Evolutionary conservation across 2,888 invertebrate genomes (phyloP).

Genomic region (Lysandra bellargus): DNA sequence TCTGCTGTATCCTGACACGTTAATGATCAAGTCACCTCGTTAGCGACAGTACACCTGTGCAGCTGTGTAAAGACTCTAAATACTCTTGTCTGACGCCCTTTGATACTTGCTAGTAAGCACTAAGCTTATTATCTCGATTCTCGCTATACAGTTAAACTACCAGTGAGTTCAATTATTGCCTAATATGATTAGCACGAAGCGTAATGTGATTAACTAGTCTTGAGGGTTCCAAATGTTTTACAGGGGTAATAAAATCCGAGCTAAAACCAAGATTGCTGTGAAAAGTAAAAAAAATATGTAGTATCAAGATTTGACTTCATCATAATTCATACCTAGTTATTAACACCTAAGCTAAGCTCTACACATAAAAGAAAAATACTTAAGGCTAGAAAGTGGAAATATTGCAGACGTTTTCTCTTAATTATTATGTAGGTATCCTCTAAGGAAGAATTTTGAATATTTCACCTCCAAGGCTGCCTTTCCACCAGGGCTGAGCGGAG

Average conservation of each 20-base stretch:
- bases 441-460: too few relatives aligned
- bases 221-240: background rate
- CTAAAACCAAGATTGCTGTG: too few relatives aligned
- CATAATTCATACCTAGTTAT: too few relatives aligned
- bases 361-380: too few relatives aligned
- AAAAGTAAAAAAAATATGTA: too few relatives aligned
- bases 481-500: too few relatives aligned
- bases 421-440: too few relatives aligned
- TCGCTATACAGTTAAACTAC: background rate
- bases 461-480: too few relatives aligned
- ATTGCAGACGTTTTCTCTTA: too few relatives aligned
- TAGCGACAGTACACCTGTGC: conserved; percentile 10
- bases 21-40: conserved; percentile 27
- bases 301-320: too few relatives aligned
- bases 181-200: background rate
- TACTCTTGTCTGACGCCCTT: conserved; percentile 4
- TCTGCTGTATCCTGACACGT: conserved; percentile 12
- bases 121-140: conserved; percentile 12
- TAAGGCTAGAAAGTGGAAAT: too few relatives aligned
- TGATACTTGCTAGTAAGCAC: conserved; percentile 2
- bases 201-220: background rate
- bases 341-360: too few relatives aligned
- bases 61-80: conserved; percentile 1
- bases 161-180: background rate
- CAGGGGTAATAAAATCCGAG: background rate